Percentiles rank a stretch among this genome's conserved stretches.
phyloP scores from a whole-genome alignment of 2,113 vertebrate genomes.

The Nanorana parkeri region DNA sequence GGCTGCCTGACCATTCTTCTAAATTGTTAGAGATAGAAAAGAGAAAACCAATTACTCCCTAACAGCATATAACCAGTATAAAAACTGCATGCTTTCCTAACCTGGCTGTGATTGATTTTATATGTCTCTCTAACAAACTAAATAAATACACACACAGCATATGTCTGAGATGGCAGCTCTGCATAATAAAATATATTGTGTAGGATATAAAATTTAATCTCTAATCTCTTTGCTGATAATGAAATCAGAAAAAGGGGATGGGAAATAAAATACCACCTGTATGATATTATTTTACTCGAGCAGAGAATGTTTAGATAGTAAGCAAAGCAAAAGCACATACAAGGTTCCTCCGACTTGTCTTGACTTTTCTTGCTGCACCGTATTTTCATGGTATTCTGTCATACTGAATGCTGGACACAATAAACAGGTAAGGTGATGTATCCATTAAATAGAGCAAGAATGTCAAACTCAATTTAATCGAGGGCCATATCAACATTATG shows the following conservation, averaged over 20 bases:
- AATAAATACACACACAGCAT: constrained; percentile 56
- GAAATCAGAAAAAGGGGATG: constrained; percentile 3
- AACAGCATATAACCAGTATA: constrained; percentile 57
- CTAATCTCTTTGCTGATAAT: constrained; percentile 42
- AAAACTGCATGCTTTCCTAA: constrained; percentile 56
- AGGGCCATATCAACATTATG: too few species aligned
- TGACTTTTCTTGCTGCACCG: background rate
- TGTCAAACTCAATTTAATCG: too few species aligned
- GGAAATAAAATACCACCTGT: constrained; percentile 48
- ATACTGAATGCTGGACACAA: background rate
- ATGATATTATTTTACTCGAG: constrained; percentile 6
- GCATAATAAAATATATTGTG: constrained; percentile 55
- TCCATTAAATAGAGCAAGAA: too few species aligned
- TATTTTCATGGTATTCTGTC: background rate
- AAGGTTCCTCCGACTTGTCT: background rate
- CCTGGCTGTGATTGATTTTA: constrained; percentile 57
- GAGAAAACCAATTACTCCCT: constrained; percentile 58
- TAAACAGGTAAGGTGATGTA: too few species aligned
- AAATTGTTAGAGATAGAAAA: constrained; percentile 57
- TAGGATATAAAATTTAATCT: constrained; percentile 52
- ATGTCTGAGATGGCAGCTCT: constrained; percentile 28
- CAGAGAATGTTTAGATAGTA: background rate
- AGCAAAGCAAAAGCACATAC: background rate
- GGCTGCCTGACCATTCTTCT: constrained; percentile 54
- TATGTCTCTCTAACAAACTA: constrained; percentile 56